Evolutionary conservation across 2,113 vertebrate species (phyloP).

Genomic region (Nothobranchius furzeri): DNA sequence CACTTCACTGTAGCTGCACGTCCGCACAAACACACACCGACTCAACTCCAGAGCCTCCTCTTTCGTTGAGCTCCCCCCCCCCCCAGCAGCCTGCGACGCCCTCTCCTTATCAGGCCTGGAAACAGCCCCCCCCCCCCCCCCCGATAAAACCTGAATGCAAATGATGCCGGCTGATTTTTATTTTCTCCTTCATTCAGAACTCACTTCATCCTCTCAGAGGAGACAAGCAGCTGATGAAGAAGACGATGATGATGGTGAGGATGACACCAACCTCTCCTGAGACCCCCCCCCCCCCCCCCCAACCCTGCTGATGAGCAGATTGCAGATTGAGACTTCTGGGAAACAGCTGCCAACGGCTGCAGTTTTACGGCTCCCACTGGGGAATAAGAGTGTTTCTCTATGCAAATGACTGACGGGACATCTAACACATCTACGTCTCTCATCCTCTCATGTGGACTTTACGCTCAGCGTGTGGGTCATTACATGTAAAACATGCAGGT

Average conservation of each 20-base stretch:
- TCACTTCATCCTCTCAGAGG: conserved; percentile 1
- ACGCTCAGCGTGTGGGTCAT: neutral
- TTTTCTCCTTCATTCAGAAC: conserved; percentile 62
- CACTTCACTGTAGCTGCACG: neutral
- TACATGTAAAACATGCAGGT: conserved; percentile 12
- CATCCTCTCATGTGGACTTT: conserved; percentile 3
- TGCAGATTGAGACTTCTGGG: conserved; percentile 46
- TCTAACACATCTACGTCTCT: conserved; percentile 26
- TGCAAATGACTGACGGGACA: conserved; percentile 49
- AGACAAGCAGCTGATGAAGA: too few relatives aligned
- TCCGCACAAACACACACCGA: conserved; percentile 16
- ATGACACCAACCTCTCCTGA: conserved; percentile 15
- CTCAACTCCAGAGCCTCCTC: conserved; percentile 41
- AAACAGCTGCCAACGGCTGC: conserved; percentile 54
- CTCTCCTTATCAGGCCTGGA: conserved; percentile 75
- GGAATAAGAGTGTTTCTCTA: conserved; percentile 52
- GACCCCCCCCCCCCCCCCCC: too few relatives aligned
- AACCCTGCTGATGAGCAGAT: conserved; percentile 30
- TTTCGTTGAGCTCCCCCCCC: conserved; percentile 48
- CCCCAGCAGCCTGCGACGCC: conserved; percentile 59
- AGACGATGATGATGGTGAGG: neutral
- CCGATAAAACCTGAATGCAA: conserved; percentile 80
- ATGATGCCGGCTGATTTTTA: conserved; percentile 77
- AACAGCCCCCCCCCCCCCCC: conserved; percentile 73
- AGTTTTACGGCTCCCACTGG: conserved; percentile 49